phyloP scores from a whole-genome alignment of 2,797 vertebrate species.

The Rhincodon typus region DNA sequence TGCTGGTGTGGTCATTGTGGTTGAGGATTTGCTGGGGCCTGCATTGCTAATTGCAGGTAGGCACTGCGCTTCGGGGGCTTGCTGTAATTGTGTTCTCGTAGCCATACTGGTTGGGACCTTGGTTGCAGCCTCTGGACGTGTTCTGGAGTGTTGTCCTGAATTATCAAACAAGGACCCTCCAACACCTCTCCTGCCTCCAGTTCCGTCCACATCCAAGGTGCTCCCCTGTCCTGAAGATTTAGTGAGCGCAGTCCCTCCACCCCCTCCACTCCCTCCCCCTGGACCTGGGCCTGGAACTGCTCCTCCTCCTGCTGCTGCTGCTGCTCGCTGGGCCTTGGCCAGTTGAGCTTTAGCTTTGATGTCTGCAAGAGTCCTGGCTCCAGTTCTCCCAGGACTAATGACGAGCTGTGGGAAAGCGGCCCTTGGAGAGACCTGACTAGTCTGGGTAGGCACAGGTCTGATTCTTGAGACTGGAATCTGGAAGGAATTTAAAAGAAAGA shows the following conservation, averaged over 20 bases:
- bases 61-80: constrained; percentile 51
- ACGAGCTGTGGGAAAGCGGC: constrained; percentile 64
- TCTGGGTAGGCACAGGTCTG: constrained; percentile 66
- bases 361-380: constrained; percentile 89
- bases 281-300: constrained; percentile 69
- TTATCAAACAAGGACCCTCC: constrained; percentile 53
- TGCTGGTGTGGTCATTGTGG: constrained; percentile 42
- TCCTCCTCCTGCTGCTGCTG: constrained; percentile 55
- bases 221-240: constrained; percentile 42
- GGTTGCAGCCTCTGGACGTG: constrained; percentile 44
- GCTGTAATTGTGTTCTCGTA: constrained; percentile 67
- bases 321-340: constrained; percentile 76
- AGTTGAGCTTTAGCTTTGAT: constrained; percentile 95
- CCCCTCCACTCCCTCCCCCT: constrained; percentile 60
- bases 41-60: constrained; percentile 44
- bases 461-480: constrained; percentile 86
- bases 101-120: constrained; percentile 54
- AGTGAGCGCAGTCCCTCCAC: constrained; percentile 42
- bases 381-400: constrained; percentile 75
- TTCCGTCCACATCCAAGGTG: constrained; percentile 57
- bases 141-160: constrained; percentile 43
- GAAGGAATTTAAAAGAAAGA: constrained; percentile 44
- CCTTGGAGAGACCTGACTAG: constrained; percentile 75
- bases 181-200: constrained; percentile 62
- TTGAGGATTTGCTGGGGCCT: constrained; percentile 40